Evolutionary conservation across 2,888 invertebrate genomes (phyloP), one percentile per base, ranked within the genome.

Genomic region (Atrina japonica): DNA sequence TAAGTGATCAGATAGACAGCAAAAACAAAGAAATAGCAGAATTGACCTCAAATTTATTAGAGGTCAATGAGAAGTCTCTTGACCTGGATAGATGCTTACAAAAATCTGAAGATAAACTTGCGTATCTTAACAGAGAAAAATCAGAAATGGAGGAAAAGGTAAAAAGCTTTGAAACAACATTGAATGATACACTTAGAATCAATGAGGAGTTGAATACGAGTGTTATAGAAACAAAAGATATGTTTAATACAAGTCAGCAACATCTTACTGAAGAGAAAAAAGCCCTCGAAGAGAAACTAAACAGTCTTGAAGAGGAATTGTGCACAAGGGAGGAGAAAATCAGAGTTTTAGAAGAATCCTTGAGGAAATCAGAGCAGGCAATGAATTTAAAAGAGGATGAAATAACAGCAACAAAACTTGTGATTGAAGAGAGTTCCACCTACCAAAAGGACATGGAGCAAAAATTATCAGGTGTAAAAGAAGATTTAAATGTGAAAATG

Each of bases 11-110:
- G 29, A 58, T 79, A 2, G 23, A 49, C 18, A 73, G 74, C 11
- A 84, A 82, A 63, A 76, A 81, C 49, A 76, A 76, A 60, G 82
- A 81, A 56, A 78, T 83, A 41, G 49, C 72, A 21, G 73, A 78
- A 5, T 40, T 83, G 29, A 74, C 73, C 18, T 71, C 77, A 30
- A 77, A 73, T 25, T 70, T 81, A 45, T 71, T 73, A 49, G 77
- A 82, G 53, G 78, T 63, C 2, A 70, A 76, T 18, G 47, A 53
- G 25, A 75, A 63, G 43, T 63, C 70, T 9, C 66, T 69, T 40
- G 73, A 70, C 16, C 40, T 64, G 29, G 61, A 72, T 49, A 59
- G 70, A 50, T 60, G 67, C 14, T 64, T 73, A 27, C 65, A 68
- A 25, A 70, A 77, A 56, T 63, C 78, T 25, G 81, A 82, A 35